Percentiles rank a stretch among this genome's conserved stretches.
These are phyloP conservation scores for Hydrozoanthus tunicans DNA, from an alignment of 64 coral and sea anemone species.

Conservation along the genomic window DNA sequence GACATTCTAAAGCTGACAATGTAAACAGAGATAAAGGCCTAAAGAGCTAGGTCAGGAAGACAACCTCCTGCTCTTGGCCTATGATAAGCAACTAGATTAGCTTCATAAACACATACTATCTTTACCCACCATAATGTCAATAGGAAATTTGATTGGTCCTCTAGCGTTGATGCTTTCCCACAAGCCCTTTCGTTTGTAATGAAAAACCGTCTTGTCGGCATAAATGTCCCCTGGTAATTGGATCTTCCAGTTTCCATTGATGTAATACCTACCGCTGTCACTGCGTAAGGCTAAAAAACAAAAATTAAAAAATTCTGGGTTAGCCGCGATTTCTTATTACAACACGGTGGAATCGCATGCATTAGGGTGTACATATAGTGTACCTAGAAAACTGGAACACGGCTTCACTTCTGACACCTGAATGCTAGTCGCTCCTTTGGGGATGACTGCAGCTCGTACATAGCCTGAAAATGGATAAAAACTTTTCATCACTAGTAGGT, in stretches of 20 bases:
- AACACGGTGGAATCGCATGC: background rate
- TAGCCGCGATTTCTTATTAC: background rate
- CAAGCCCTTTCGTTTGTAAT: constrained; percentile 82
- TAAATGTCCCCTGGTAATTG: constrained; percentile 88
- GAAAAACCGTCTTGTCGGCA: constrained; percentile 82
- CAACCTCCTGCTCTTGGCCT: too few species aligned
- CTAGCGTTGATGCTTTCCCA: constrained; percentile 83
- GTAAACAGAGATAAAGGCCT: too few species aligned
- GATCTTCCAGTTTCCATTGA: constrained; percentile 97
- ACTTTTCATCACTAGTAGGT: background rate
- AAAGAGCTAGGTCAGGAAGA: too few species aligned
- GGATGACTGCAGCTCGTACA: constrained; percentile 87
- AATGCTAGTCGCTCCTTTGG: constrained; percentile 84
- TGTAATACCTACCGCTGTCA: constrained; percentile 77
- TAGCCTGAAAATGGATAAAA: constrained; percentile 58
- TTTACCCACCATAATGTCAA: constrained; percentile 90
- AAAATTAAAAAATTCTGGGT: too few species aligned
- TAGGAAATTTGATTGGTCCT: constrained; percentile 82
- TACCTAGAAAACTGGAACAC: constrained; percentile 92
- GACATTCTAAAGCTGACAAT: too few species aligned
- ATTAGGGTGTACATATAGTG: background rate
- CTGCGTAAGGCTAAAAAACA: constrained; percentile 68
- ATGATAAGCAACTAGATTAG: background rate
- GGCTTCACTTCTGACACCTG: constrained; percentile 82
- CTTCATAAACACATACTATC: background rate